phyloP scores from a whole-genome alignment of 2,888 invertebrate genomes.

The Julus scanicus region DNA sequence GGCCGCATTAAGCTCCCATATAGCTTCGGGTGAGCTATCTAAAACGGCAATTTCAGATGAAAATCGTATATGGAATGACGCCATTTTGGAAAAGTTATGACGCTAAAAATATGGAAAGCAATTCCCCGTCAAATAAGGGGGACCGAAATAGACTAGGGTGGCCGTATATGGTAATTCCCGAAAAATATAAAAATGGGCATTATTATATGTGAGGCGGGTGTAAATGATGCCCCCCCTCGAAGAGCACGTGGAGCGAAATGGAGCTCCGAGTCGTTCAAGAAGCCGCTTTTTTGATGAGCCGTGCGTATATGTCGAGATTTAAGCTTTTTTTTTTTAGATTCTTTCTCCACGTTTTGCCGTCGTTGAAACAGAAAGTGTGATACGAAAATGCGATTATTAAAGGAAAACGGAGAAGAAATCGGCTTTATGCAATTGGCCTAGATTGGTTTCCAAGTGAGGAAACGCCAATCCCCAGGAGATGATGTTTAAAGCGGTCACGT shows the following conservation, averaged over 20 bases:
- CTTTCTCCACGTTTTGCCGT: background rate
- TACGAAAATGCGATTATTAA: background rate
- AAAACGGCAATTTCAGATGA: constrained; percentile 18
- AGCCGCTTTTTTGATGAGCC: constrained; percentile 20
- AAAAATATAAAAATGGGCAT: constrained; percentile 36
- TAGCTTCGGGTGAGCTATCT: constrained; percentile 38
- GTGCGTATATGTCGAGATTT: background rate
- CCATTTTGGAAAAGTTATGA: constrained; percentile 37
- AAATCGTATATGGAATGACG: constrained; percentile 28
- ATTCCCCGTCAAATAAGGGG: constrained; percentile 4
- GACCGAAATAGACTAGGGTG: background rate
- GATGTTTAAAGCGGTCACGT: background rate
- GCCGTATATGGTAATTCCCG: constrained; percentile 35
- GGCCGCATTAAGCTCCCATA: constrained; percentile 35
- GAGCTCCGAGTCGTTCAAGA: background rate
- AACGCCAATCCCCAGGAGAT: background rate
- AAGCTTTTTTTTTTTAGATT: background rate
- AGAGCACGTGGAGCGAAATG: constrained; percentile 7
- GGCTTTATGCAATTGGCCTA: background rate
- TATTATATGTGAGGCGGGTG: background rate
- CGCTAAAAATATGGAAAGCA: constrained; percentile 36
- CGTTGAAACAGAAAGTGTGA: background rate
- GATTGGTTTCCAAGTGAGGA: constrained; percentile 10
- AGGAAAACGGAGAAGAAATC: constrained; percentile 1
- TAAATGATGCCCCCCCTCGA: constrained; percentile 15